Evolutionary conservation across 1,140 invertebrate genomes (phyloP), one percentile per base, ranked within the genome.

Genomic region (Philotrypesis tridentata): DNA sequence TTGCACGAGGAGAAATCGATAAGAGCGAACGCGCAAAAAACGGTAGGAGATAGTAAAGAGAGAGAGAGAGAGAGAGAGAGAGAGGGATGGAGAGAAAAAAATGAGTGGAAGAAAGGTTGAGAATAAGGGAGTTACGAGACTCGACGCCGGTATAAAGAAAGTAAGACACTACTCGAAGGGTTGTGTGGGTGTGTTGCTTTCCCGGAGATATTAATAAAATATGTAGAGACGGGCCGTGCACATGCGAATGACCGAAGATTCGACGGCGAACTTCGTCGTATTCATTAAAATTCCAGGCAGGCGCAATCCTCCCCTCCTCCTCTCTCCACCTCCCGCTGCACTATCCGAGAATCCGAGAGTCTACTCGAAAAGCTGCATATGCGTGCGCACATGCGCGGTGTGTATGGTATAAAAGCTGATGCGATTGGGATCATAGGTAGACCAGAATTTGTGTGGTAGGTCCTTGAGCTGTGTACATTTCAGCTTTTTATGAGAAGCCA

Each of bases 211-310:
- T 43, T 29, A 60, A 60, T 79, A 72, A 79, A 79, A 72, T 79
- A 72, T 79, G 55, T n/a, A 55, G 4, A 67, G 37, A 37, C 7
- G 21, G 61, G 29, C 29, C 60, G 37, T 2, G 7, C 29, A 72
- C 23, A 25, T 72, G 37, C 71, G 48, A 60, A 74, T 74, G 43
- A 31, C 72, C 48, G 14, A 14, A 60, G 27, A 60, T 74, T 60
- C 67, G 67, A 23, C 1, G 43, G 27, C 12, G 21, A 2, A 17
- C 48, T 55, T 55, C 21, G 48, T 4, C 48, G 17, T 21, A 55
- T 55, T 72, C 77, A 72, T 79, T 79, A 79, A 79, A 79, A 79
- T 79, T 79, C 67, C 6, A 79, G 21, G 31, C 48, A 79, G 68
- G 68, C 37, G 31, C 21, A n/a, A 21, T 40, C 21, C 74, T 33